Evolutionary conservation across 2,888 invertebrate species (phyloP).

Genomic region (Trisateles emortualis): DNA sequence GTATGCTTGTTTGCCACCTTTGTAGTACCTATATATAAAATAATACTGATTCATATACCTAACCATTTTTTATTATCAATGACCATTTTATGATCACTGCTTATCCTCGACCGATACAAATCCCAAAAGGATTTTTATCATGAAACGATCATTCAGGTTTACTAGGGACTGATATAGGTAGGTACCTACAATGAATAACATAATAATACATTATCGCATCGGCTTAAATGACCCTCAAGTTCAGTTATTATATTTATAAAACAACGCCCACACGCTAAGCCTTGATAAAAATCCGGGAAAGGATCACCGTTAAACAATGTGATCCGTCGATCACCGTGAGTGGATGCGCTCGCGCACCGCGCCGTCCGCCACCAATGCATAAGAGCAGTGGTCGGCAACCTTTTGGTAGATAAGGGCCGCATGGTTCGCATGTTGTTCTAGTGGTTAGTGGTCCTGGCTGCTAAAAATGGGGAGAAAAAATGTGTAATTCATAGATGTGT

Average conservation of each 20-base stretch:
- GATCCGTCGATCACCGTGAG: constrained; percentile 17
- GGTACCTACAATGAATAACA: constrained; percentile 6
- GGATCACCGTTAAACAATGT: constrained; percentile 66
- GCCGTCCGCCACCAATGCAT: too few species aligned
- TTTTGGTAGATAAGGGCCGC: too few species aligned
- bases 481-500: too few species aligned
- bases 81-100: background rate
- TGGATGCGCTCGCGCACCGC: constrained; percentile 48
- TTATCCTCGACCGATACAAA: background rate
- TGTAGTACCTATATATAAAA: background rate
- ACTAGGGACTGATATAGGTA: constrained; percentile 7
- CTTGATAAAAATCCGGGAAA: constrained; percentile 58
- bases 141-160: constrained; percentile 8
- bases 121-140: background rate
- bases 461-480: too few species aligned
- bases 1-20: too few species aligned
- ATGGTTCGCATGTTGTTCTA: too few species aligned
- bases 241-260: constrained; percentile 49
- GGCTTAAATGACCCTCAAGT: constrained; percentile 29
- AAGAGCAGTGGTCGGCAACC: too few species aligned
- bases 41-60: background rate
- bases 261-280: constrained; percentile 49
- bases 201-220: constrained; percentile 14
- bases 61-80: too few species aligned
- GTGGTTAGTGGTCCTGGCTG: too few species aligned